Evolutionary conservation across 2,888 invertebrate genomes (phyloP).

Genomic region (Branchinecta sandiegonensis): DNA sequence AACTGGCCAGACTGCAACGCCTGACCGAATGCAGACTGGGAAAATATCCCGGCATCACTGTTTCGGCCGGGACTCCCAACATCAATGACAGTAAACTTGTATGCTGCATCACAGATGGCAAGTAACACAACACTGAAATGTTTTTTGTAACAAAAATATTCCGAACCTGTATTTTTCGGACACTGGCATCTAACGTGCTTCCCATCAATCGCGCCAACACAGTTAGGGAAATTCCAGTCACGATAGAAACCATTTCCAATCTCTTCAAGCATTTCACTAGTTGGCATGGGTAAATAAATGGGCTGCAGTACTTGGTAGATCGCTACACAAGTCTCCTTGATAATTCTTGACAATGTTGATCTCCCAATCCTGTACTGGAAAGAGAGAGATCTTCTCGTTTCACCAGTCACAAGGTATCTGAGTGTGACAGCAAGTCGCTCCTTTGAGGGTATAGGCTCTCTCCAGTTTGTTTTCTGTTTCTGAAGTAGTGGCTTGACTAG

Average conservation of each 20-base stretch:
- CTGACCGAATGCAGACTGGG: background rate
- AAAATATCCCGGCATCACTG: constrained; percentile 26
- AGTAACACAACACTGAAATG: constrained; percentile 26
- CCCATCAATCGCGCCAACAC: constrained; percentile 27
- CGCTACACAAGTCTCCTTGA: background rate
- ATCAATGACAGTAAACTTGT: constrained; percentile 26
- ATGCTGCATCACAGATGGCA: constrained; percentile 27
- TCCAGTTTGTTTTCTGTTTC: constrained; percentile 11
- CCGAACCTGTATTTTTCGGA: constrained; percentile 25
- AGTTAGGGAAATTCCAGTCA: constrained; percentile 28
- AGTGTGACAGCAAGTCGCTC: constrained; percentile 17
- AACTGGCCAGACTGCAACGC: background rate
- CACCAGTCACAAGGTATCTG: constrained; percentile 16
- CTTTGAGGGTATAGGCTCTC: constrained; percentile 18
- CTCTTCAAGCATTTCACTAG: background rate
- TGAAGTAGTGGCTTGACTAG: background rate
- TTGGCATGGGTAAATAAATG: background rate
- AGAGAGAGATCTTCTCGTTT: background rate
- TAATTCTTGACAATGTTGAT: background rate
- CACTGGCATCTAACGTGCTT: constrained; percentile 26
- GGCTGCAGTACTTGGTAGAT: constrained; percentile 17
- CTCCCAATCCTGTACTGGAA: constrained; percentile 7
- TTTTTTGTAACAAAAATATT: constrained; percentile 27
- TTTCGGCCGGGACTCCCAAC: constrained; percentile 26
- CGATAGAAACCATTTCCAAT: constrained; percentile 24